A percentile compares a stretch with the other conserved stretches of the same genome.
Evolutionary conservation across 30 jellyfish, hydroid and myxozoan genomes (phyloP).

Genomic region (Sanderia malayensis): DNA sequence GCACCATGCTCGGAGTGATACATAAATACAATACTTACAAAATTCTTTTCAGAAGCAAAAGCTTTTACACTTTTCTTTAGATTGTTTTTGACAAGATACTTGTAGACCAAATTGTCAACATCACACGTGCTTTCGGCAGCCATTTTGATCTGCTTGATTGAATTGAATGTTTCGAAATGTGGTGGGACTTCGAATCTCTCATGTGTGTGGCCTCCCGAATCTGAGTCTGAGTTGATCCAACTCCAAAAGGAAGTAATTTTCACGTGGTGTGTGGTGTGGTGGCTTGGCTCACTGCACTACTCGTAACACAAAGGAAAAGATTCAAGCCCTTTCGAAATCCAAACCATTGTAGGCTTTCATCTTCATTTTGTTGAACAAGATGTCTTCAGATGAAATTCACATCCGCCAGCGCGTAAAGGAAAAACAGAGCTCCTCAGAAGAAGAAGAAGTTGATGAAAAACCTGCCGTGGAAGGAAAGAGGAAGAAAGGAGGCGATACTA

Average conservation of each 20-base stretch:
- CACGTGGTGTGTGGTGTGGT: too few relatives aligned
- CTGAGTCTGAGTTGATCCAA: too few relatives aligned
- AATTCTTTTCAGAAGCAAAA: not conserved
- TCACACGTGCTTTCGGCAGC: conserved; percentile 16
- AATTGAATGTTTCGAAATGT: not conserved
- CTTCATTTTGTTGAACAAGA: too few relatives aligned
- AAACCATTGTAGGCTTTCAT: too few relatives aligned
- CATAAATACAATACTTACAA: too few relatives aligned
- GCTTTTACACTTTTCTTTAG: not conserved
- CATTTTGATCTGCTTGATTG: not conserved
- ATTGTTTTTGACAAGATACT: not conserved
- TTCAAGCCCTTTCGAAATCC: too few relatives aligned
- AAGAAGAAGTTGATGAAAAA: not conserved
- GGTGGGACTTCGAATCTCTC: not conserved
- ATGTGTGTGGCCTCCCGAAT: too few relatives aligned
- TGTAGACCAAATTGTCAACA: not conserved
- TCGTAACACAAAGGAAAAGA: too few relatives aligned
- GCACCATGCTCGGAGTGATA: too few relatives aligned
- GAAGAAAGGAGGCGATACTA: not conserved
- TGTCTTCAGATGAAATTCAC: conserved; percentile 1
- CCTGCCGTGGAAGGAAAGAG: not conserved
- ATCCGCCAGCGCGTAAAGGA: not conserved
- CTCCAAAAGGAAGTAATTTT: too few relatives aligned
- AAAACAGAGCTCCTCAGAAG: not conserved
- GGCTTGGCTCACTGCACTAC: too few relatives aligned